Base-by-base conservation (phyloP, 2,113 vertebrate genomes). In the Pipa parva region DNA sequence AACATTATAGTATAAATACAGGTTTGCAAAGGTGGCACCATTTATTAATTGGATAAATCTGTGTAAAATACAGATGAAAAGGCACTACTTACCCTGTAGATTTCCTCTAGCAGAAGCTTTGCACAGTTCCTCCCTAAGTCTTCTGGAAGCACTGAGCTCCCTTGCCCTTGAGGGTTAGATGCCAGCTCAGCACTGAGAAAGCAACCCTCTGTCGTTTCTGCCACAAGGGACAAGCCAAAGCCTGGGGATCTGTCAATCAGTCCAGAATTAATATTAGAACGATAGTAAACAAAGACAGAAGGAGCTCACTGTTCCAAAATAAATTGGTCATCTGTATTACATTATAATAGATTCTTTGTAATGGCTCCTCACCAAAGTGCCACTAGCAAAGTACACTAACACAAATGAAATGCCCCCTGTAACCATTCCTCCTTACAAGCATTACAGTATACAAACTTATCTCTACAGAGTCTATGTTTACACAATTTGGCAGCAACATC, bases 181-280 rank as follows among this genome's bases (percentile, higher is more conserved):
- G 88, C 83, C 72, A 97, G 77, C 74, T 99, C 97, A 21, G 95
- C 94, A 54, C 94, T 89, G 8, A 96, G 88, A 71, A 97, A 84
- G 45, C 78, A 86, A 5, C 95, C 94, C 1, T 87, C 92, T 57
- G 91, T 73, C 0, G 95, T 99, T 80, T 98, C 97, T 2, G 97
- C 96, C 63, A 94, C 90, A 58, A 99, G 78, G 0, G 85, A 90
- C 52, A 99, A 76, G 3, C 97, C 97, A 71, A 98, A 99, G 42
- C 97, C 97, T 0, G 97, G 97, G 71, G 97, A 99, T 74, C 95
- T 98, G n/a, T n/a, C n/a, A n/a, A n/a, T n/a, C n/a, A n/a, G n/a
- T n/a, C n/a, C n/a, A n/a, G n/a, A n/a, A n/a, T n/a, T n/a, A n/a
- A n/a, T n/a, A n/a, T n/a, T n/a, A n/a, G n/a, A n/a, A n/a, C n/a